Evolutionary conservation across 30 jellyfish, hydroid and myxozoan species (phyloP).

Genomic region (Aurelia aurita): DNA sequence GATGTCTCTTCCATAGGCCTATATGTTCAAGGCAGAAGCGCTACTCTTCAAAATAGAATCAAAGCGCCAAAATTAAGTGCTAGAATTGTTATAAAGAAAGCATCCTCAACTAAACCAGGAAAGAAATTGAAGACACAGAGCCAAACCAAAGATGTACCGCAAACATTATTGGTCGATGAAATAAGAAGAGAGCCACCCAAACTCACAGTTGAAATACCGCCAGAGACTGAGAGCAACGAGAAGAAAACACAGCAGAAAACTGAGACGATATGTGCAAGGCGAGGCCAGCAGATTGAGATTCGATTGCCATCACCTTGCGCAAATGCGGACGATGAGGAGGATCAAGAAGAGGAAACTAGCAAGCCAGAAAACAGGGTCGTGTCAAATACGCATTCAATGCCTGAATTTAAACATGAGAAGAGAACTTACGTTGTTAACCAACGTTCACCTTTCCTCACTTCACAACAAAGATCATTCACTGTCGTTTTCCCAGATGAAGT

Average conservation of each 20-base stretch:
- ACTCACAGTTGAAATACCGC: neutral
- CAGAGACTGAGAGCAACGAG: neutral
- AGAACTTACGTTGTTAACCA: slow-evolving; percentile 30
- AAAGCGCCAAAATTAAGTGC: neutral
- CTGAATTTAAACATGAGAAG: neutral
- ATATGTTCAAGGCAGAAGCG: slow-evolving; percentile 15
- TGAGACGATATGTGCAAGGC: slow-evolving; percentile 31
- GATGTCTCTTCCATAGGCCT: neutral
- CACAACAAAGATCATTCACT: slow-evolving; percentile 18
- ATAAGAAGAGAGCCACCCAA: neutral
- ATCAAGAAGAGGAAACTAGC: too few relatives aligned
- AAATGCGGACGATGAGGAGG: neutral
- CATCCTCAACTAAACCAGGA: neutral
- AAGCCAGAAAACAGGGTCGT: too few relatives aligned
- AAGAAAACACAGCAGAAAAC: neutral
- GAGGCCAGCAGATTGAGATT: slow-evolving; percentile 38
- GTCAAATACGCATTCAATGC: too few relatives aligned
- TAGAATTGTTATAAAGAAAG: neutral
- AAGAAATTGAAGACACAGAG: neutral
- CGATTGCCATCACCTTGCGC: slow-evolving; percentile 56
- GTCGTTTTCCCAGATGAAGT: slow-evolving; percentile 66
- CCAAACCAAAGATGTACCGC: neutral
- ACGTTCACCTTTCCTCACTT: slow-evolving; percentile 16
- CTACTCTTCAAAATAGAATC: neutral
- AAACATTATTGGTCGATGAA: neutral